A percentile compares a stretch with the other conserved stretches of the same genome.
Conservation (phyloP, 2,888 invertebrate genomes). For the Apodemia zela region DNA sequence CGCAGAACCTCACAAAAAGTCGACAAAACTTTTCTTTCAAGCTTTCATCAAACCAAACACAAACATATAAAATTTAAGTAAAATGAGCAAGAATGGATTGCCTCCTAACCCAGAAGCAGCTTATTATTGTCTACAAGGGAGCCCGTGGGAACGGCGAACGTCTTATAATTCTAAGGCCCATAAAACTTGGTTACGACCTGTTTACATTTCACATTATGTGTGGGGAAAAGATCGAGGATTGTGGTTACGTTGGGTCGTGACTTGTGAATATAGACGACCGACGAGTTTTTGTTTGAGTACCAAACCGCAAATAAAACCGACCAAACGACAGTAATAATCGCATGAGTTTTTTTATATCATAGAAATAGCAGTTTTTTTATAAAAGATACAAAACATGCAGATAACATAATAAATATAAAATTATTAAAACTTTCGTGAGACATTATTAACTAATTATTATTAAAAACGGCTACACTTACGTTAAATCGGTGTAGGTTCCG, state of each 20-base stretch:
- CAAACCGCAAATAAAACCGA: constrained; percentile 7
- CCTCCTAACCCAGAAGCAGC: constrained; percentile 11
- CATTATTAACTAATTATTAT: too few species aligned
- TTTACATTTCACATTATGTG: constrained; percentile 14
- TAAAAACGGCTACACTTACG: too few species aligned
- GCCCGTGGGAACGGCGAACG: neutral
- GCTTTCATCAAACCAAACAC: neutral
- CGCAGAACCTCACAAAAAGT: neutral
- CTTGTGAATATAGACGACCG: constrained; percentile 7
- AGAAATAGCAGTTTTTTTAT: too few species aligned
- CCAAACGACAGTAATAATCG: neutral
- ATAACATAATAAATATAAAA: too few species aligned
- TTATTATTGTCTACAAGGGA: constrained; percentile 1
- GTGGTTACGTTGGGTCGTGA: constrained; percentile 2
- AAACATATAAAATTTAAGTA: constrained; percentile 8
- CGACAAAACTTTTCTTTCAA: neutral
- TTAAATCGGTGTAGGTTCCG: too few species aligned
- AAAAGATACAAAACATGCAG: too few species aligned
- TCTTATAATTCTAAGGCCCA: constrained; percentile 5
- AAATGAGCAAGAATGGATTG: neutral
- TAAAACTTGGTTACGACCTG: constrained; percentile 16
- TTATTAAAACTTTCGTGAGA: too few species aligned
- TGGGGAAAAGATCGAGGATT: constrained; percentile 12
- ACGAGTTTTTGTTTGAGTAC: constrained; percentile 2
- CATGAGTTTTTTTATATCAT: neutral